Percentiles rank a stretch among this genome's conserved stretches.
Conservation (phyloP, 2,888 invertebrate genomes). For the Drosophila lacicola region DNA sequence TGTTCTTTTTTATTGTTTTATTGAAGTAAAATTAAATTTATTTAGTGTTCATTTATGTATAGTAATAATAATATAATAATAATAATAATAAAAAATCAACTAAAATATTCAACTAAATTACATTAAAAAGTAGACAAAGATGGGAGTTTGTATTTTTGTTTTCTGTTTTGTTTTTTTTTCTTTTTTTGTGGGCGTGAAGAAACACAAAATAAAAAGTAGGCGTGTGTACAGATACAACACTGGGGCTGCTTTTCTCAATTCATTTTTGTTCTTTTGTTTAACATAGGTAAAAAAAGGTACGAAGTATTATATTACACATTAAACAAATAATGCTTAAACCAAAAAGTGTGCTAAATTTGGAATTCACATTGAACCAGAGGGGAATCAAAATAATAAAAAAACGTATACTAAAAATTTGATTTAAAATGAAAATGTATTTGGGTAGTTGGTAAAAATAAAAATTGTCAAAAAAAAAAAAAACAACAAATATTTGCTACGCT, state of each 20-base stretch:
- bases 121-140: constrained; percentile 81
- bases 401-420: constrained; percentile 31
- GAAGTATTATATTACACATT: constrained; percentile 79
- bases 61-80: constrained; percentile 39
- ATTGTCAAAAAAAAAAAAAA: not conserved
- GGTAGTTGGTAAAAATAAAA: constrained; percentile 26
- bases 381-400: constrained; percentile 15
- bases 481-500: constrained; percentile 56
- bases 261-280: constrained; percentile 25
- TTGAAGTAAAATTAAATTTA: constrained; percentile 73
- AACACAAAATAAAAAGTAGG: constrained; percentile 35
- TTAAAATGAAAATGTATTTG: constrained; percentile 15
- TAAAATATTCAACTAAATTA: constrained; percentile 85
- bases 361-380: constrained; percentile 12
- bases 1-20: constrained; percentile 35
- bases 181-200: constrained; percentile 27
- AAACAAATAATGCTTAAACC: constrained; percentile 64
- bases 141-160: constrained; percentile 40
- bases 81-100: constrained; percentile 84
- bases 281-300: constrained; percentile 67
- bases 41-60: constrained; percentile 60
- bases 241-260: constrained; percentile 37
- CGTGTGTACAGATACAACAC: constrained; percentile 45
- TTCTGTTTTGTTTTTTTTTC: not conserved
- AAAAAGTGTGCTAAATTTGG: constrained; percentile 71